A percentile compares a stretch with the other conserved stretches of the same genome.
phyloP scores from a whole-genome alignment of 2,888 invertebrate species.

The Drosophila kambysellisi region DNA sequence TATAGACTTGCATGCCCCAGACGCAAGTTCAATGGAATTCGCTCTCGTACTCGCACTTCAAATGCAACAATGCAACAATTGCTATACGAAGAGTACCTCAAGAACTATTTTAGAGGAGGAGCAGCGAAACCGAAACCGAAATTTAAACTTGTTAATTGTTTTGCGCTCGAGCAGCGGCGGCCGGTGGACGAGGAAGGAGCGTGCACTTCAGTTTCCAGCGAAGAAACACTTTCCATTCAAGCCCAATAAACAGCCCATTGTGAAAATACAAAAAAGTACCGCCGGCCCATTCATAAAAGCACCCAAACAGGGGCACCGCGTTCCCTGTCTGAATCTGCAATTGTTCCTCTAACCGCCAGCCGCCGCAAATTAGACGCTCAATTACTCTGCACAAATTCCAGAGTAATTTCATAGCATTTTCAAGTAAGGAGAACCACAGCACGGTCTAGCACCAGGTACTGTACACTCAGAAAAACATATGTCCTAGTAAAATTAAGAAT shows the following conservation, averaged over 20 bases:
- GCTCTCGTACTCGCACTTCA: conserved; percentile 48
- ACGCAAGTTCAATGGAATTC: conserved; percentile 69
- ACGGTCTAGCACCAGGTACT: neutral
- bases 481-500: no score
- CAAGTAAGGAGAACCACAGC: neutral
- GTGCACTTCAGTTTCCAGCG: conserved; percentile 62
- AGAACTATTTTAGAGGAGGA: conserved; percentile 24
- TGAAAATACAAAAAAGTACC: conserved; percentile 31
- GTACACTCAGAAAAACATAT: neutral
- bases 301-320: conserved; percentile 42
- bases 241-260: conserved; percentile 69
- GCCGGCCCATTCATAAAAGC: conserved; percentile 71
- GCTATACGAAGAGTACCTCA: conserved; percentile 25
- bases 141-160: conserved; percentile 79
- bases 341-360: conserved; percentile 60
- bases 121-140: conserved; percentile 33
- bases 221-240: conserved; percentile 79
- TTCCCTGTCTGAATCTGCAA: conserved; percentile 44
- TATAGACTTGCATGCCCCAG: conserved; percentile 2
- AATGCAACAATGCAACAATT: conserved; percentile 64
- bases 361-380: conserved; percentile 80
- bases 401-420: conserved; percentile 51
- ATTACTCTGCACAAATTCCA: conserved; percentile 68
- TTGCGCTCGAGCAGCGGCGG: conserved; percentile 72
- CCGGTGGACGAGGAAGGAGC: conserved; percentile 35